A percentile compares a stretch with the other conserved stretches of the same genome.
These are phyloP conservation scores for Chloroceryle amazona DNA, from an alignment of 2,797 vertebrate genomes.

Conservation along the genomic window DNA sequence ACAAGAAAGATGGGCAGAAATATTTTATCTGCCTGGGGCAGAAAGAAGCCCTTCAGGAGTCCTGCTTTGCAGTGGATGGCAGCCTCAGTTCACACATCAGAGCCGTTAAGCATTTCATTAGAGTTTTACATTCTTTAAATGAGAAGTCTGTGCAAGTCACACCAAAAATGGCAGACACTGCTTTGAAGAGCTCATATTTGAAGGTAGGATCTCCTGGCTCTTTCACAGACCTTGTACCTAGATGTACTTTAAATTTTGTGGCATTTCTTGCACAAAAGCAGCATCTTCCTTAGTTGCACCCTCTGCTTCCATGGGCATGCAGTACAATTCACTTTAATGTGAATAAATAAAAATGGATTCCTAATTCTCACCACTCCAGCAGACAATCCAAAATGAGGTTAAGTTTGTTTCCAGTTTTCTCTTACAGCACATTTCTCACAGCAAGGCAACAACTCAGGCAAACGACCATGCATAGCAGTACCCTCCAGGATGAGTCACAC, in stretches of 20 bases:
- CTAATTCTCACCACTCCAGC: rapidly evolving
- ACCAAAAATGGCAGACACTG: background rate
- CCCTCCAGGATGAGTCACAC: background rate
- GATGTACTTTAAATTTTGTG: background rate
- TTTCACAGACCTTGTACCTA: background rate
- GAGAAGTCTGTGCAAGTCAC: background rate
- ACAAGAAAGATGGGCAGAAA: background rate
- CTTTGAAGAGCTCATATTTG: conserved; percentile 20
- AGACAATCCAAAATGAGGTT: background rate
- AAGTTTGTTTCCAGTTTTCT: background rate
- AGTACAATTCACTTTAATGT: background rate
- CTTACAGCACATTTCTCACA: background rate
- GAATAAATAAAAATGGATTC: background rate
- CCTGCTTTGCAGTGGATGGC: background rate
- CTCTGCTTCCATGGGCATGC: background rate
- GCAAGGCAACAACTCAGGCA: background rate
- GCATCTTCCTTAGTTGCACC: background rate
- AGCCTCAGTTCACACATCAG: background rate
- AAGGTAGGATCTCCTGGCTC: conserved; percentile 22
- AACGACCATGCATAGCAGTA: background rate
- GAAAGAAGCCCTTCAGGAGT: background rate
- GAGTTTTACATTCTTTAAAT: background rate
- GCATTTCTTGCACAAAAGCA: conserved; percentile 2
- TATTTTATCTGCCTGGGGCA: background rate
- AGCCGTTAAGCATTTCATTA: background rate